These are phyloP conservation scores for Gastracanthus pulcherrimus DNA, from an alignment of 2,888 invertebrate genomes.

Conservation along the genomic window DNA sequence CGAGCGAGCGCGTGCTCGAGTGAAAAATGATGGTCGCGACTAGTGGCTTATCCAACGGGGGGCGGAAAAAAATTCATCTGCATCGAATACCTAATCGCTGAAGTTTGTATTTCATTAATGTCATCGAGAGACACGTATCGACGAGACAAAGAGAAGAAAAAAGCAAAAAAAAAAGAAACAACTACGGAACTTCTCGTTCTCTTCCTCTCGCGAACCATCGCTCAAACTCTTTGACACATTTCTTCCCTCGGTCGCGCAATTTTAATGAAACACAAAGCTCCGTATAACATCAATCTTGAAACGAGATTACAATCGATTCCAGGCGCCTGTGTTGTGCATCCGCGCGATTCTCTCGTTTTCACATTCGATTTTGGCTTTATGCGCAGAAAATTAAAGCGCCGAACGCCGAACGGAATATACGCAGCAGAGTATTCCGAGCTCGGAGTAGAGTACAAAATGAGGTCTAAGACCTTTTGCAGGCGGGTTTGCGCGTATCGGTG, in stretches of 20 bases:
- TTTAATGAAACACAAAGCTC: slow-evolving; percentile 33
- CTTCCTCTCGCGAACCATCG: slow-evolving; percentile 23
- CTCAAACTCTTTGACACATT: slow-evolving; percentile 29
- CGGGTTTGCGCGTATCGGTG: not conserved
- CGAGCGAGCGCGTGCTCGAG: not conserved
- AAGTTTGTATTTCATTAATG: slow-evolving; percentile 45
- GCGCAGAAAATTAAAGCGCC: not conserved
- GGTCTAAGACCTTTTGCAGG: not conserved
- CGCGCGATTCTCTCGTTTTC: not conserved
- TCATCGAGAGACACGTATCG: not conserved
- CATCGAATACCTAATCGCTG: slow-evolving; percentile 35
- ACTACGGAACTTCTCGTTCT: slow-evolving; percentile 22
- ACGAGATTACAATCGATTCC: slow-evolving; percentile 24
- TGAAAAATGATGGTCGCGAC: slow-evolving; percentile 35
- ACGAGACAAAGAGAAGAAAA: not conserved
- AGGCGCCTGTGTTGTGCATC: not conserved
- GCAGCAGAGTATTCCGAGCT: not conserved
- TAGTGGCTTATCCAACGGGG: no score
- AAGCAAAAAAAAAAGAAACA: not conserved
- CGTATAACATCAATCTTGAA: slow-evolving; percentile 30
- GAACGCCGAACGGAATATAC: not conserved
- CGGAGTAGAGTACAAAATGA: slow-evolving; percentile 13
- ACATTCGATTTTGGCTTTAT: not conserved
- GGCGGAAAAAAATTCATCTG: slow-evolving; percentile 37
- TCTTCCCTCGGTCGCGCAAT: not conserved